These are phyloP conservation scores for Rhabdomys pumilio DNA, from an alignment of 2,797 vertebrate genomes.

Conservation along the genomic window DNA sequence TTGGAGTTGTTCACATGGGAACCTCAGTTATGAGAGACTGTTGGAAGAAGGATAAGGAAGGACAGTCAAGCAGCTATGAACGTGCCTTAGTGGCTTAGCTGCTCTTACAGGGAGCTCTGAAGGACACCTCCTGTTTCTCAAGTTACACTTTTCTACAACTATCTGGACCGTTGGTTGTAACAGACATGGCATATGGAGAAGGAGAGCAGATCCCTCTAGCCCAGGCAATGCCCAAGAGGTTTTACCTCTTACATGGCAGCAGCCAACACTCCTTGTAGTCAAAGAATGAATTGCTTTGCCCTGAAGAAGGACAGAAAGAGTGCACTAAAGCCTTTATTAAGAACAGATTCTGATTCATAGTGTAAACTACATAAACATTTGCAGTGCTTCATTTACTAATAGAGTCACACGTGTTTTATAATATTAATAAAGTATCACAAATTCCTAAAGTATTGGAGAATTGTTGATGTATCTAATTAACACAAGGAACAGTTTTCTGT, in stretches of 20 bases:
- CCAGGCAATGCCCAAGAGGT: neutral
- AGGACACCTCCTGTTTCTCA: neutral
- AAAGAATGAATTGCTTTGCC: neutral
- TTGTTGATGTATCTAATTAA: neutral
- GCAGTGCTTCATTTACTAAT: neutral
- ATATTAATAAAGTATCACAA: neutral
- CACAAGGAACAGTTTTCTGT: neutral
- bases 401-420: neutral
- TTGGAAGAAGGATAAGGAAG: neutral
- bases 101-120: neutral
- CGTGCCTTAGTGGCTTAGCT: too few species aligned
- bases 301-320: neutral
- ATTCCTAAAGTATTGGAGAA: neutral
- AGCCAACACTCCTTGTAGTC: neutral
- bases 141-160: neutral
- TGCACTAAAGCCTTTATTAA: neutral
- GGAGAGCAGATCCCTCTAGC: neutral
- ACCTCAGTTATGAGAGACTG: neutral
- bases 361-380: neutral
- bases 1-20: neutral
- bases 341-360: too few species aligned
- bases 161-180: neutral
- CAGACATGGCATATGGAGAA: neutral
- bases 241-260: neutral
- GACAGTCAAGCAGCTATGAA: neutral